phyloP scores from a whole-genome alignment of 1,140 invertebrate species.

The Mizuhopecten yessoensis region DNA sequence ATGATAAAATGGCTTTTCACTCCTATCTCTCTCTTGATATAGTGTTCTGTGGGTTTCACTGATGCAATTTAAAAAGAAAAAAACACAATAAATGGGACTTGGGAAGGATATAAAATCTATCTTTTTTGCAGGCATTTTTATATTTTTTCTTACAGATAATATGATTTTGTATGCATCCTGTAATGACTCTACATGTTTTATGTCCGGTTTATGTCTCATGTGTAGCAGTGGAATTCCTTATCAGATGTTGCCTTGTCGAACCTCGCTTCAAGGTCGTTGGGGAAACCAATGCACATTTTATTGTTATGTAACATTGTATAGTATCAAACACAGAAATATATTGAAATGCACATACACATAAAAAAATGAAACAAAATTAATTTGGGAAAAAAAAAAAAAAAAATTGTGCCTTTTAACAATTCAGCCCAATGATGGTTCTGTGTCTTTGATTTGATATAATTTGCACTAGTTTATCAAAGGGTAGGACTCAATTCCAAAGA shows the following conservation, averaged over 20 bases:
- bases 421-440: too few relatives aligned
- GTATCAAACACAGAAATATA: not conserved
- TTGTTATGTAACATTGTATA: not conserved
- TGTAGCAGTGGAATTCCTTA: not conserved
- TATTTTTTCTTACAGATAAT: conserved; percentile 17
- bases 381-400: too few relatives aligned
- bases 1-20: not conserved
- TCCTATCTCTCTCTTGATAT: not conserved
- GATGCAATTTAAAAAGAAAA: conserved; percentile 22
- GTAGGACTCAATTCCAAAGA: too few relatives aligned
- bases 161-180: not conserved
- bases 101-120: not conserved
- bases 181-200: conserved; percentile 17
- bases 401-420: too few relatives aligned
- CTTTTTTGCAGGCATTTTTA: not conserved
- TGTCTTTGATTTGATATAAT: too few relatives aligned
- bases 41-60: conserved; percentile 5
- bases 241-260: not conserved
- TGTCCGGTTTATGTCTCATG: not conserved
- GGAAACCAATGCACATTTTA: not conserved
- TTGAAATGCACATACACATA: not conserved
- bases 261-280: not conserved
- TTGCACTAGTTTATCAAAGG: too few relatives aligned
- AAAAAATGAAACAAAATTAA: too few relatives aligned
- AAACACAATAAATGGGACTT: not conserved